Conservation (phyloP, 2,797 vertebrate genomes). For the Typhlichthys subterraneus region DNA sequence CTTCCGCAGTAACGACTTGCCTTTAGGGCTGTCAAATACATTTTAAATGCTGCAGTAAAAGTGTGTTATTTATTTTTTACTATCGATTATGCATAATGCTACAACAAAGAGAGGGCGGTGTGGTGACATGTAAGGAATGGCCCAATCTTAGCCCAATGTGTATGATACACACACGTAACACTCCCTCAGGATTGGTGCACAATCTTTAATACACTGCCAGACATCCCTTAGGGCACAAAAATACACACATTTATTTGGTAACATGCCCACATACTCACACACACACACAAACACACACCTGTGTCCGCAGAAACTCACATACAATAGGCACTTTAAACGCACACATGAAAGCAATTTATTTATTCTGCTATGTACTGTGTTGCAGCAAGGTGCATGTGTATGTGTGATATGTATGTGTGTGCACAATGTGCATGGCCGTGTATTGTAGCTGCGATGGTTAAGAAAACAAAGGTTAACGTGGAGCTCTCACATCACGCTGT, state of each 20-base stretch:
- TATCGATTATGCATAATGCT: conserved; percentile 65
- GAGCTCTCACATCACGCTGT: not conserved
- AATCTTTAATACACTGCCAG: not conserved
- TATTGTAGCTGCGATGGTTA: conserved; percentile 15
- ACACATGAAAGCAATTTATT: conserved; percentile 5
- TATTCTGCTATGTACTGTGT: conserved; percentile 41
- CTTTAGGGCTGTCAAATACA: conserved; percentile 54
- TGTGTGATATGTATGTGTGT: not conserved
- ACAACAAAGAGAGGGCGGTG: conserved; percentile 35
- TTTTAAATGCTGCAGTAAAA: conserved; percentile 63
- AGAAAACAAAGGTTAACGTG: conserved; percentile 11
- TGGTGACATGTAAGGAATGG: conserved; percentile 61
- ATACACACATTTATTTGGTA: not conserved
- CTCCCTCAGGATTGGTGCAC: not conserved
- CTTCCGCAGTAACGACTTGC: conserved; percentile 46
- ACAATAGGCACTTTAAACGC: not conserved
- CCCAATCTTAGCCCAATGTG: conserved; percentile 21
- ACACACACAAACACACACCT: conserved; percentile 2
- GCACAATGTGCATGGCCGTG: not conserved
- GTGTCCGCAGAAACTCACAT: conserved; percentile 6
- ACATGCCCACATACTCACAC: not conserved
- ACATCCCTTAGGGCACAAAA: conserved; percentile 16
- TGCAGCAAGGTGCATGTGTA: conserved; percentile 8
- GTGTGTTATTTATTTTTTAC: conserved; percentile 52
- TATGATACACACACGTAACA: conserved; percentile 16